Evolutionary conservation across 2,113 vertebrate species (phyloP).

Genomic region (Cyanoliseus patagonus): DNA sequence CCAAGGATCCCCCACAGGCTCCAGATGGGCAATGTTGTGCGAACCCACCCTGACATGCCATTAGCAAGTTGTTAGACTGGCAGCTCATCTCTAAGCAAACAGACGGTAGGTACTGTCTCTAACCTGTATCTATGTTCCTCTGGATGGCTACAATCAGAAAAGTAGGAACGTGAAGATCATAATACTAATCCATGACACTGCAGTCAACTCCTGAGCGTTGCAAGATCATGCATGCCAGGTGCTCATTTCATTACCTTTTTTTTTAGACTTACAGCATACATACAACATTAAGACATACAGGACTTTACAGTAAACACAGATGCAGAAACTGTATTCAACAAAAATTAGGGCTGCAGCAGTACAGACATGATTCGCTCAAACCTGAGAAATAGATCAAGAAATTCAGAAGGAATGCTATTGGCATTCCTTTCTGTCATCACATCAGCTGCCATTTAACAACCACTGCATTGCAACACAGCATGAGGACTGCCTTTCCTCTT

Average conservation of each 20-base stretch:
- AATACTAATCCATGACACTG: slow-evolving; percentile 40
- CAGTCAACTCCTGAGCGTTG: slow-evolving; percentile 14
- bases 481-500: neutral
- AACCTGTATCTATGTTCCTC: slow-evolving; percentile 72
- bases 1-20: neutral
- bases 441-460: slow-evolving; percentile 36
- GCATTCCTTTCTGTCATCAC: neutral
- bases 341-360: slow-evolving; percentile 2
- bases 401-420: slow-evolving; percentile 19
- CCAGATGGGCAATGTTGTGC: neutral
- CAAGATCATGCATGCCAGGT: slow-evolving; percentile 51
- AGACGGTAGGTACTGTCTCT: slow-evolving; percentile 48
- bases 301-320: slow-evolving; percentile 11
- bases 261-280: neutral
- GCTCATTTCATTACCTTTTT: neutral
- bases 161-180: slow-evolving; percentile 59
- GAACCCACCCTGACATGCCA: slow-evolving; percentile 3
- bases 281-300: neutral
- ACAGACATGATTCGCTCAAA: neutral
- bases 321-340: neutral
- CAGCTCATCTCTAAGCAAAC: slow-evolving; percentile 61
- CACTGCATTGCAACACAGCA: neutral
- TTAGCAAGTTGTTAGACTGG: slow-evolving; percentile 42
- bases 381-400: neutral
- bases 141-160: slow-evolving; percentile 71